Evolutionary conservation across 1,140 invertebrate species (phyloP).

Genomic region (Ostrea denselamellosa): DNA sequence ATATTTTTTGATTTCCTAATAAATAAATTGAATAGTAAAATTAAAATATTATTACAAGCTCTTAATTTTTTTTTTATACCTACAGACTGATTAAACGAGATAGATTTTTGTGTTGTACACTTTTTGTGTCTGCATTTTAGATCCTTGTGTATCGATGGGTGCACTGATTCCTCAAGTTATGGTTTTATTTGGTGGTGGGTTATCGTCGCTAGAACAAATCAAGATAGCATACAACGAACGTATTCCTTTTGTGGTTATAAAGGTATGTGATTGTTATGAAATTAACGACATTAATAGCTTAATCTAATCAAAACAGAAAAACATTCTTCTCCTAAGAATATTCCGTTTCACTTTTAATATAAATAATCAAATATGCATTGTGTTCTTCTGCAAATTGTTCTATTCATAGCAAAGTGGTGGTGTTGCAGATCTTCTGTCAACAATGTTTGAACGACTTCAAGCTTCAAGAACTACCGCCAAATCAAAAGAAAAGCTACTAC

Average conservation of each 20-base stretch:
- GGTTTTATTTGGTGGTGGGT: not conserved
- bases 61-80: no score
- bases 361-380: not conserved
- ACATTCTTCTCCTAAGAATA: no score
- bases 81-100: no score
- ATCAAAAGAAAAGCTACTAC: not conserved
- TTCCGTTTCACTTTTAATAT: not conserved
- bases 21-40: no score
- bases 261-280: not conserved
- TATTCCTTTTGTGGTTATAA: not conserved
- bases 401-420: not conserved
- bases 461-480: not conserved
- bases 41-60: no score
- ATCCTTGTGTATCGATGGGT: not conserved
- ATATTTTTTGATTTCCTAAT: no score
- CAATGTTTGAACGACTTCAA: not conserved
- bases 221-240: not conserved
- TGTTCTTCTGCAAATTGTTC: no score
- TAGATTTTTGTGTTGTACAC: no score
- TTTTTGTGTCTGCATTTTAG: not conserved
- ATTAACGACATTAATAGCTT: no score
- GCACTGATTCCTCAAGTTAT: not conserved
- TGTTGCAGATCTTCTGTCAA: not conserved
- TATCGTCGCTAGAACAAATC: not conserved
- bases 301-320: no score